Evolutionary conservation across 2,797 vertebrate species (phyloP), one percentile per base, ranked within the genome.

Genomic region (Danio jaintianensis): DNA sequence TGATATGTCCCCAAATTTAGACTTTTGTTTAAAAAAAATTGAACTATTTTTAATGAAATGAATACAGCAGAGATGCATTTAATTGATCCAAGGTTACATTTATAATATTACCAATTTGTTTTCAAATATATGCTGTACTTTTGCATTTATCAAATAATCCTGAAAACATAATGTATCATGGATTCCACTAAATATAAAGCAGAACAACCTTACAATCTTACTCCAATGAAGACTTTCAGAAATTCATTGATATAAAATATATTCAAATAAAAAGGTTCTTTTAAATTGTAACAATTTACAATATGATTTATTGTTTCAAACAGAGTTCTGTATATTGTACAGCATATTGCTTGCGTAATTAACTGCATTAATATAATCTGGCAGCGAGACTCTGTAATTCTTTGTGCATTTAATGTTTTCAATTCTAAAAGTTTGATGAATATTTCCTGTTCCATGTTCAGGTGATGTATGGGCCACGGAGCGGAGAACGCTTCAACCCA

Each of bases 391-490:
- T n/a, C n/a, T n/a, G n/a, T 29, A 13, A 59, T 12, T n/a, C 22
- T 12, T 8, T 12, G 10, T 22, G 11, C 4, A 11, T 58, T 45
- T 47, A 20, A 11, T 36, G 3, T 38, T 36, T 52, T 52, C 9
- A 53, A 7, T 55, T 55, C 36, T 53, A 53, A 13, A 70, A 1
- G 47, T 18, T 29, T 1, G n/a, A 29, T 62, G 36, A 43, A 38
- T 12, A 7, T n/a, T 20, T 45, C 15, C 11, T 12, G 45, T 20
- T 63, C 45, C 62, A 52, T 38, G 76, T 85, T 47, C 89, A 97
- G 96, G 93, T 94, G 83, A 94, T 95, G 92, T 95, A 93, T 4
- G 91, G 94, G 71, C 93, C 93, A 1, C 88, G 93, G 81, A 91
- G 91, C 83, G 75, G 93, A 84, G 95, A 95, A 85, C 94, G 94